Evolutionary conservation across 2,113 vertebrate genomes (phyloP).

Genomic region (Salvelinus fontinalis): DNA sequence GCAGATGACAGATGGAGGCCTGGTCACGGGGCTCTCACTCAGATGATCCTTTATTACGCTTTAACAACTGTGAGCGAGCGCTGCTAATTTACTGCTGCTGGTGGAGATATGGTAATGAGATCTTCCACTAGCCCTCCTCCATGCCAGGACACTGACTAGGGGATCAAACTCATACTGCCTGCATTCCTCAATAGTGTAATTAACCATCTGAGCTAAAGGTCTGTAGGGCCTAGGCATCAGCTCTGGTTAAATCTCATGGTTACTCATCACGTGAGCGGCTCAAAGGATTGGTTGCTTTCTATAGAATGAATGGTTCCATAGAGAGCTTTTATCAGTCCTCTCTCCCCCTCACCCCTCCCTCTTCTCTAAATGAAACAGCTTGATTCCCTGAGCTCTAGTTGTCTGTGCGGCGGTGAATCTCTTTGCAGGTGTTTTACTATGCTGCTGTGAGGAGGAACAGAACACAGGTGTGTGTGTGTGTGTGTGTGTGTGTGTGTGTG

Average conservation of each 20-base stretch:
- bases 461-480: neutral
- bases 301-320: too few relatives aligned
- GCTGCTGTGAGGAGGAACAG: constrained; percentile 30
- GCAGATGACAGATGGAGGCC: constrained; percentile 86
- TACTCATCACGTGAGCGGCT: too few relatives aligned
- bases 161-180: too few relatives aligned
- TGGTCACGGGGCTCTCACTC: constrained; percentile 76
- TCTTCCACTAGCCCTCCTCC: neutral
- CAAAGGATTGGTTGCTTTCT: too few relatives aligned
- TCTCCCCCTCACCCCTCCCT: constrained; percentile 7
- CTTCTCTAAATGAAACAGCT: constrained; percentile 35
- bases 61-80: constrained; percentile 81
- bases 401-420: constrained; percentile 24
- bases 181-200: too few relatives aligned
- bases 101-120: constrained; percentile 13
- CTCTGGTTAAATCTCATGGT: too few relatives aligned
- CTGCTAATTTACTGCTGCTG: too few relatives aligned
- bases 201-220: too few relatives aligned
- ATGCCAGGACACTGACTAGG: too few relatives aligned
- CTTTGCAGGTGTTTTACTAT: constrained; percentile 28
- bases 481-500: too few relatives aligned
- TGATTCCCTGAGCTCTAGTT: constrained; percentile 24
- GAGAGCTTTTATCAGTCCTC: neutral
- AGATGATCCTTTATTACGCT: constrained; percentile 90
- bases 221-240: too few relatives aligned